Evolutionary conservation across 2,888 invertebrate species (phyloP).

Genomic region (Nomada goodeniana): DNA sequence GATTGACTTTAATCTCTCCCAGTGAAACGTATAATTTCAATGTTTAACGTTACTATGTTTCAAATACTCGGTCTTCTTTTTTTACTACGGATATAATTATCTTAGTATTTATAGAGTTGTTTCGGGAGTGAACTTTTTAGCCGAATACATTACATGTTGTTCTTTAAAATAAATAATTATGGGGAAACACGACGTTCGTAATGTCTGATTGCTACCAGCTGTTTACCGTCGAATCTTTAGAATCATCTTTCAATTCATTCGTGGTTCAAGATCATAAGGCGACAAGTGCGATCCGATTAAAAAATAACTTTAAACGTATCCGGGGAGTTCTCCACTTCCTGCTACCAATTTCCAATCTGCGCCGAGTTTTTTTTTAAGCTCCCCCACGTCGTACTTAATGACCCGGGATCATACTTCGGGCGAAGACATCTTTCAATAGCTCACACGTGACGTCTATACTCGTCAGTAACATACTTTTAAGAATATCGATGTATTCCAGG

Average conservation of each 20-base stretch:
- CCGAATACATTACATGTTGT: not conserved
- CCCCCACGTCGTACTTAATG: not conserved
- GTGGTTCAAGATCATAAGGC: not conserved
- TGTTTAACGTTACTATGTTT: not conserved
- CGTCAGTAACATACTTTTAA: not conserved
- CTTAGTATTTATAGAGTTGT: not conserved
- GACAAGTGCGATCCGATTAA: not conserved
- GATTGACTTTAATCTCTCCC: no score
- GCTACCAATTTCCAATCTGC: not conserved
- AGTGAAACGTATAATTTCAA: not conserved
- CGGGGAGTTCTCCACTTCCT: not conserved
- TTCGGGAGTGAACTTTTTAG: not conserved
- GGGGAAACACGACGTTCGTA: not conserved
- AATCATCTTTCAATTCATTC: not conserved
- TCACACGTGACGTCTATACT: not conserved
- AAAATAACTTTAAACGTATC: not conserved
- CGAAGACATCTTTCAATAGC: not conserved
- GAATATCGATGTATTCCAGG: not conserved
- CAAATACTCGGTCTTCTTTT: not conserved
- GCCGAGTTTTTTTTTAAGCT: not conserved
- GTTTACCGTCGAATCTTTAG: not conserved
- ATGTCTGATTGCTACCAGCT: not conserved
- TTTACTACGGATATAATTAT: not conserved
- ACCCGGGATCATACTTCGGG: constrained; percentile 3
- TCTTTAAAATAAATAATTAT: not conserved